phyloP scores from a whole-genome alignment of 2,888 invertebrate species.

The Drosophila buzzatii region DNA sequence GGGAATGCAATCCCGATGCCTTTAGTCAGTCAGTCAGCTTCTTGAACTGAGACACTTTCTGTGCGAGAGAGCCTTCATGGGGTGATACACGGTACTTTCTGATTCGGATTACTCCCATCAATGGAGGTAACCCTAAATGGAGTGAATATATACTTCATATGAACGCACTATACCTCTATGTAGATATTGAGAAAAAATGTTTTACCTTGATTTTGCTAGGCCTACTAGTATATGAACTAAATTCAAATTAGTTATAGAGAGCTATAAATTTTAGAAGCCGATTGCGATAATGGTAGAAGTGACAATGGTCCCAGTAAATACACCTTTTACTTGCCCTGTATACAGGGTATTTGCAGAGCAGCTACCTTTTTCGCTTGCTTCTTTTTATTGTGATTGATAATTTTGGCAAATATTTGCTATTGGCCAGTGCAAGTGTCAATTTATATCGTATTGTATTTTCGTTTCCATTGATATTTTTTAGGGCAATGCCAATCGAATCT shows the following conservation, averaged over 20 bases:
- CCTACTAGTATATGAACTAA: not conserved
- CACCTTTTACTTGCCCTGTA: not conserved
- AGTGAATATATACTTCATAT: no score
- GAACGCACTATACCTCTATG: no score
- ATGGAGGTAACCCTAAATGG: not conserved
- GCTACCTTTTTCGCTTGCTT: not conserved
- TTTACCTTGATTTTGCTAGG: no score
- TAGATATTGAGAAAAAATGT: no score
- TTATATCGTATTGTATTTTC: slow-evolving; percentile 38
- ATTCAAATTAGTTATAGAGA: not conserved
- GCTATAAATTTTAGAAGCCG: not conserved
- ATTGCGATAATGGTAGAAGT: not conserved
- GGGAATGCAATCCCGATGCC: not conserved
- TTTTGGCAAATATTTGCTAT: slow-evolving; percentile 60
- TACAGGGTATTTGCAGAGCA: slow-evolving; percentile 24
- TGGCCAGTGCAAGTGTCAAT: slow-evolving; percentile 55
- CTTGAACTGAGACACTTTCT: not conserved
- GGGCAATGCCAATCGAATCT: slow-evolving; percentile 53
- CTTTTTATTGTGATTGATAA: slow-evolving; percentile 33
- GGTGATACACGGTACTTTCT: no score
- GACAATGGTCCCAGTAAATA: not conserved
- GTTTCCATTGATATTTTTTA: slow-evolving; percentile 46
- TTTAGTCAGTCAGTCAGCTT: not conserved
- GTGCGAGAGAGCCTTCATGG: no score
- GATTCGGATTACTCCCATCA: no score